Conservation (phyloP, 2,797 vertebrate genomes). For the Graptemys geographica region DNA sequence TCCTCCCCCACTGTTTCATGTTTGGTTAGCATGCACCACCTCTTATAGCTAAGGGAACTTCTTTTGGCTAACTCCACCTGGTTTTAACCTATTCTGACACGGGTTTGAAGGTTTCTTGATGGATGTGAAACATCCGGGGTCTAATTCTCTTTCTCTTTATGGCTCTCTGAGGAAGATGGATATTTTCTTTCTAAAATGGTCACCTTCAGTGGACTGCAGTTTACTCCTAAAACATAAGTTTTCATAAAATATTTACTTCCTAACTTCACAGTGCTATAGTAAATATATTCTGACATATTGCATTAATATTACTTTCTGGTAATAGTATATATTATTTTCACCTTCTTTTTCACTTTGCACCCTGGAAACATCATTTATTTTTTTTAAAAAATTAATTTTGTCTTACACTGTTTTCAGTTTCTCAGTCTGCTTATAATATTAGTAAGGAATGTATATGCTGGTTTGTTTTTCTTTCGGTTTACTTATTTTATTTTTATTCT, state of each 20-base stretch:
- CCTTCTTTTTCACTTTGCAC: neutral
- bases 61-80: neutral
- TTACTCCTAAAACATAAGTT: neutral
- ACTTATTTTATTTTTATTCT: neutral
- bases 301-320: neutral
- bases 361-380: neutral
- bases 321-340: neutral
- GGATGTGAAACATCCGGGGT: neutral
- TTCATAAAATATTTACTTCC: neutral
- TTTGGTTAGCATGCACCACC: neutral
- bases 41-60: neutral
- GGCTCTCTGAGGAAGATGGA: neutral
- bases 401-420: neutral
- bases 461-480: neutral
- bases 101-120: neutral
- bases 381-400: neutral
- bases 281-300: neutral
- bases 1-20: neutral
- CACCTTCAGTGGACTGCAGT: neutral
- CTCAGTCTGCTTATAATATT: neutral
- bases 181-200: neutral
- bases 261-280: neutral
- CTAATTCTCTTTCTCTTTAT: neutral
- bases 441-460: neutral
- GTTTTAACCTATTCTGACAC: rapidly evolving